These are phyloP conservation scores for Myanophis thanlyinensis DNA, from an alignment of 2,113 vertebrate species.

Conservation along the genomic window DNA sequence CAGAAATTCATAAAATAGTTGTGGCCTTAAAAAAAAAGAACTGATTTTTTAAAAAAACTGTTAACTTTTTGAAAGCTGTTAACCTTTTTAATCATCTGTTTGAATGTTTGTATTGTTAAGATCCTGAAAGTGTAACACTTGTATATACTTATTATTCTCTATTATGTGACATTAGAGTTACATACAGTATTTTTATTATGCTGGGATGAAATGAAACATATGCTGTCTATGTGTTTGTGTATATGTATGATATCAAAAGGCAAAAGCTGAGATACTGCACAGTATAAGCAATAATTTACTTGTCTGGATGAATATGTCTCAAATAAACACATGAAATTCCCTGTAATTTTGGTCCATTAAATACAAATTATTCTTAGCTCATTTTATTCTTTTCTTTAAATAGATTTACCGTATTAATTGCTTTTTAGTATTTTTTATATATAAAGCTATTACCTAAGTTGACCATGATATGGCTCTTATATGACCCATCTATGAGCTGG, in stretches of 20 bases:
- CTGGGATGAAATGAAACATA: neutral
- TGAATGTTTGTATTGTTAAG: neutral
- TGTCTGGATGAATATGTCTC: conserved; percentile 17
- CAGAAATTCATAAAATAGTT: neutral
- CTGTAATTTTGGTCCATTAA: conserved; percentile 28
- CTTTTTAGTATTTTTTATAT: neutral
- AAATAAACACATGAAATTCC: conserved; percentile 8
- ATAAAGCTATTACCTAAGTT: neutral
- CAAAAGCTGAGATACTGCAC: neutral
- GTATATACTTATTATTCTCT: neutral
- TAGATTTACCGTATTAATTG: conserved; percentile 3
- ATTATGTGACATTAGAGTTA: conserved; percentile 18
- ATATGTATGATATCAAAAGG: neutral
- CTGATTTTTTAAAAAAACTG: neutral
- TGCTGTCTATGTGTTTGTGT: neutral
- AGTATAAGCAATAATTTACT: neutral
- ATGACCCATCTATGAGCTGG: neutral
- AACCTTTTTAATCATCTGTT: neutral
- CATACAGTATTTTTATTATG: neutral
- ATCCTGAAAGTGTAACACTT: conserved; percentile 23
- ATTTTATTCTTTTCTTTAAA: conserved; percentile 24
- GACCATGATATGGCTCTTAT: neutral
- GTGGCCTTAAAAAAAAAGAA: neutral
- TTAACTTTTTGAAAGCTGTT: neutral
- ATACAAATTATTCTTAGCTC: conserved; percentile 21